Percentiles rank a stretch among this genome's conserved stretches.
These are phyloP conservation scores for Caerostris darwini DNA, from an alignment of 1,140 invertebrate genomes.

Conservation along the genomic window DNA sequence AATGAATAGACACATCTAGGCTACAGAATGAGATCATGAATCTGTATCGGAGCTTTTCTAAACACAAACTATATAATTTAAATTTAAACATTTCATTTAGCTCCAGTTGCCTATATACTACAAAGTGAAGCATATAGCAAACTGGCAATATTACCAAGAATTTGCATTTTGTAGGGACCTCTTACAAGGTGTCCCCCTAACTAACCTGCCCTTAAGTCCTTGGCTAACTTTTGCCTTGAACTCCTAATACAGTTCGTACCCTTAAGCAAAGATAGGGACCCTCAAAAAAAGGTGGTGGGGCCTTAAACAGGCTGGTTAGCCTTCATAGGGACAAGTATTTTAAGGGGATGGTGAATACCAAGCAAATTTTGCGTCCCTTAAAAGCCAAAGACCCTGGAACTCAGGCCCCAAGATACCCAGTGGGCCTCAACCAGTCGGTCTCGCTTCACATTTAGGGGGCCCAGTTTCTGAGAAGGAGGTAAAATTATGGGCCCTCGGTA, in stretches of 20 bases:
- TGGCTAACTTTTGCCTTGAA: background rate
- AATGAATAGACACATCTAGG: too few relatives aligned
- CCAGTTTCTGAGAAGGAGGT: background rate
- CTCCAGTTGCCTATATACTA: too few relatives aligned
- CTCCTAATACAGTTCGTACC: background rate
- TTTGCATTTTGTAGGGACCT: background rate
- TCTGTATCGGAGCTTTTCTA: too few relatives aligned
- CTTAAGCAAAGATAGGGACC: background rate
- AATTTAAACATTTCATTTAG: too few relatives aligned
- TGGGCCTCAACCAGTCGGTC: conserved; percentile 35
- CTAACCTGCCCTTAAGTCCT: background rate
- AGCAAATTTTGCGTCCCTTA: background rate
- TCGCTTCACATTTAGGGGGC: background rate
- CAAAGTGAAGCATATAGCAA: too few relatives aligned
- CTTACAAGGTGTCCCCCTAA: background rate
- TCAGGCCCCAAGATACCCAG: background rate
- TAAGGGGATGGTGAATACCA: conserved; percentile 5
- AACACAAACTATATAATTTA: too few relatives aligned
- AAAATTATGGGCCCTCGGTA: background rate
- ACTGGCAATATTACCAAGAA: too few relatives aligned
- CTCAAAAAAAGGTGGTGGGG: background rate
- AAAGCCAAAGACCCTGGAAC: background rate
- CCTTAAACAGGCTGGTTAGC: background rate
- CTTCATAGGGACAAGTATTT: conserved; percentile 19
- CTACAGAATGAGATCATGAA: too few relatives aligned